Percentiles rank a stretch among this genome's conserved stretches.
Conservation (phyloP, 37 sponge, comb jelly and placozoan species). For the Beroe forskalii region DNA sequence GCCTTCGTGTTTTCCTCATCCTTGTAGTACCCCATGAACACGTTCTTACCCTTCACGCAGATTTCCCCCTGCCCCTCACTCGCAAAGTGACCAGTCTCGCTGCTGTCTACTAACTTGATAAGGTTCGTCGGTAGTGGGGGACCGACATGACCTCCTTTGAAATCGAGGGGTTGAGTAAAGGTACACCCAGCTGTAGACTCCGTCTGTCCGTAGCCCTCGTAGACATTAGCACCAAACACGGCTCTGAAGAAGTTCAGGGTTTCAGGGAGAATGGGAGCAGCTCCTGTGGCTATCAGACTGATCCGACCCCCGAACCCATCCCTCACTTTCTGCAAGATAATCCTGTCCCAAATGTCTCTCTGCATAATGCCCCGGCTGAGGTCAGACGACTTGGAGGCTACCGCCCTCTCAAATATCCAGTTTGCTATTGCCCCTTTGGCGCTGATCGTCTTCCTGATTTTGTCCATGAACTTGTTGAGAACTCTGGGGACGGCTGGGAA, state of each 20-base stretch:
- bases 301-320: conserved; percentile 83
- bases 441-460: conserved; percentile 65
- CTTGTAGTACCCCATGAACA: conserved; percentile 88
- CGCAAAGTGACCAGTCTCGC: conserved; percentile 88
- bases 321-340: conserved; percentile 84
- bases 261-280: conserved; percentile 86
- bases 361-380: background rate
- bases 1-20: conserved; percentile 82
- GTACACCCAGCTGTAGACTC: conserved; percentile 83
- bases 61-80: conserved; percentile 86
- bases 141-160: conserved; percentile 82
- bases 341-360: conserved; percentile 82
- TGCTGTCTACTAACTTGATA: conserved; percentile 90
- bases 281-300: conserved; percentile 81
- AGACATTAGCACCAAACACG: conserved; percentile 77
- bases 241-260: conserved; percentile 81
- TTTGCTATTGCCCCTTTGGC: conserved; percentile 22
- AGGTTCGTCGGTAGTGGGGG: conserved; percentile 76
- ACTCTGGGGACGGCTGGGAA: conserved; percentile 93
- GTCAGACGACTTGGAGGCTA: conserved; percentile 24
- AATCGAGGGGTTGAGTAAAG: conserved; percentile 76
- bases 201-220: conserved; percentile 98
- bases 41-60: conserved; percentile 86
- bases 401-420: conserved; percentile 13
- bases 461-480: conserved; percentile 93